Evolutionary conservation across 2,888 invertebrate genomes (phyloP).

Genomic region (Chrysolina oricalcia): DNA sequence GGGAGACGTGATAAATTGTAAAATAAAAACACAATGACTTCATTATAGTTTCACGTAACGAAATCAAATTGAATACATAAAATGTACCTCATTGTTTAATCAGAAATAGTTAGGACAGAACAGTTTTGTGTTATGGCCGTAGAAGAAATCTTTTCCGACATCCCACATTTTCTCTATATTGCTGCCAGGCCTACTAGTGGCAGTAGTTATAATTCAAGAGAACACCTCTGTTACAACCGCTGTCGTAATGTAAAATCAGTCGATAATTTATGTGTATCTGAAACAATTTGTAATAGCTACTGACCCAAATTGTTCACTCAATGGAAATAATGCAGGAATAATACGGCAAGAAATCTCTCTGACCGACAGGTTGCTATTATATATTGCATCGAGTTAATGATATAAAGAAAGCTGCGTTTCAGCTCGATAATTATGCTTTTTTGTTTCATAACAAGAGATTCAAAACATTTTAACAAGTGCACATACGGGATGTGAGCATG

Average conservation of each 20-base stretch:
- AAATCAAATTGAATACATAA: too few species aligned
- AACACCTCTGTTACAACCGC: neutral
- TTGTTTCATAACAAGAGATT: constrained; percentile 44
- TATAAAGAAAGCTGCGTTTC: constrained; percentile 32
- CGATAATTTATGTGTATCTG: constrained; percentile 25
- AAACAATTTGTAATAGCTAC: constrained; percentile 43
- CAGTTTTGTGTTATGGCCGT: too few species aligned
- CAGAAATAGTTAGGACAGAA: too few species aligned
- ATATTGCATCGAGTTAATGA: constrained; percentile 34
- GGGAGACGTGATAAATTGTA: too few species aligned
- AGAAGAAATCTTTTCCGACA: too few species aligned
- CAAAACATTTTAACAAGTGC: constrained; percentile 52
- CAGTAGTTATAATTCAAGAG: neutral
- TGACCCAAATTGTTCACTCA: constrained; percentile 41
- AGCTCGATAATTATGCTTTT: constrained; percentile 23
- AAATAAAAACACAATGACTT: too few species aligned
- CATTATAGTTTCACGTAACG: too few species aligned
- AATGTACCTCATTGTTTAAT: too few species aligned
- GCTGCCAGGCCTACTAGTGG: too few species aligned
- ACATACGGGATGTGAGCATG: constrained; percentile 39
- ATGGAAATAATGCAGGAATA: constrained; percentile 12
- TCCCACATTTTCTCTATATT: too few species aligned
- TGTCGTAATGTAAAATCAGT: neutral
- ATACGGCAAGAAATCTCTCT: constrained; percentile 9
- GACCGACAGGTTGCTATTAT: constrained; percentile 37